Evolutionary conservation across 2,888 invertebrate species (phyloP), one percentile per base, ranked within the genome.

Genomic region (Pteria penguin): DNA sequence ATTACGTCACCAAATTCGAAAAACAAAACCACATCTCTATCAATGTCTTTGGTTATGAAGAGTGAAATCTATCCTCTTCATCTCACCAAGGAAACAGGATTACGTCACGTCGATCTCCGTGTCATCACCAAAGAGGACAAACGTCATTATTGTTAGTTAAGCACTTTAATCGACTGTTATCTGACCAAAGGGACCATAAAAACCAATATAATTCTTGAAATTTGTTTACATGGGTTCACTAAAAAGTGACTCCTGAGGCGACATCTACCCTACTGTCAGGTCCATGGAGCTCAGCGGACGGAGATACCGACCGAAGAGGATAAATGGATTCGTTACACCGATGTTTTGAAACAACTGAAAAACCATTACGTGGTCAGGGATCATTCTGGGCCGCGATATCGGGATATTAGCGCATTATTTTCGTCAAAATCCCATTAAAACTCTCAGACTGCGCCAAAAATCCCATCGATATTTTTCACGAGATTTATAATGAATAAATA

Each of bases 21-120:
- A 74, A 62, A 8, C 63, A 72, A 27, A 78, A 81, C 57, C 36
- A 69, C 8, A 62, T 81, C 11, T 71, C 75, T 18, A 58, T 80
- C 58, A 80, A 78, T 33, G 80, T 80, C 1, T 75, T 78, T 72
- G 71, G 74, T 4, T 78, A 74, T 27, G 74, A 78, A 69, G 14
- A 14, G 62, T 18, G 72, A 69, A 26, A 36, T 79, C 0, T 74
- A 58, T 60, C 78, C 78, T 18, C 32, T 76, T 5, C 61, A 80
- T 36, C 52, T 78, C 0, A 73, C 75, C 11, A 75, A 75, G 32
- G n/a, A 73, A 18, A 36, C 33, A 60, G 45, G 32, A 5, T 22
- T 36, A 45, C 31, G 67, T 33, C 65, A 68, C 26, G 71, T 62
- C 3, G 55, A 72, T 63, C 55, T 72, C 24, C 31, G 32, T 0